Conservation (phyloP, 2,797 vertebrate genomes). For the Petrocephalus schoutedeni region DNA sequence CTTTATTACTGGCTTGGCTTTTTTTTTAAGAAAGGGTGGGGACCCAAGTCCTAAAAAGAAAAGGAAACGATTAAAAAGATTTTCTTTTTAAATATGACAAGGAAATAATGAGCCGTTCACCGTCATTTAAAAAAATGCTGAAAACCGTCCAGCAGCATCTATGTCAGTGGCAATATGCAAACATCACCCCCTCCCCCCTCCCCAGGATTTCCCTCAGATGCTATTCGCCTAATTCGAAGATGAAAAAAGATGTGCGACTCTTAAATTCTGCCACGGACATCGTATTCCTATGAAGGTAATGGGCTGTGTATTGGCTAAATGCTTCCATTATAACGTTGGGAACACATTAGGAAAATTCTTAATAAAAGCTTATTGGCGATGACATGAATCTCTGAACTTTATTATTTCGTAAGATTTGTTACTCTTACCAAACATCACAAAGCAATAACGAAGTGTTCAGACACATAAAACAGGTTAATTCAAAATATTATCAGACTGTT, state of each 20-base stretch:
- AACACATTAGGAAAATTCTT: constrained; percentile 4
- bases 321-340: constrained; percentile 24
- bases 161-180: constrained; percentile 66
- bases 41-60: constrained; percentile 61
- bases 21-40: constrained; percentile 55
- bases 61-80: constrained; percentile 59
- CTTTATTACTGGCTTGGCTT: constrained; percentile 53
- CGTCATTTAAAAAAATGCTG: constrained; percentile 54
- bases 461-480: background rate
- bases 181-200: constrained; percentile 55
- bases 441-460: constrained; percentile 3
- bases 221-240: constrained; percentile 49
- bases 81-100: constrained; percentile 46
- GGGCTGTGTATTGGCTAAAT: constrained; percentile 48
- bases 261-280: constrained; percentile 43
- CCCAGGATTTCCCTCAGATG: constrained; percentile 64
- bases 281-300: constrained; percentile 52
- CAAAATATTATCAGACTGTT: constrained; percentile 17
- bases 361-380: background rate
- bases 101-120: constrained; percentile 49
- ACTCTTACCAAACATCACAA: constrained; percentile 1
- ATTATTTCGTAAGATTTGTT: constrained; percentile 33
- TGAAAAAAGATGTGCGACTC: constrained; percentile 32
- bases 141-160: constrained; percentile 67
- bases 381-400: constrained; percentile 24